A percentile compares a stretch with the other conserved stretches of the same genome.
Conservation (phyloP, 2,888 invertebrate species). For the Fabriciana adippe region DNA sequence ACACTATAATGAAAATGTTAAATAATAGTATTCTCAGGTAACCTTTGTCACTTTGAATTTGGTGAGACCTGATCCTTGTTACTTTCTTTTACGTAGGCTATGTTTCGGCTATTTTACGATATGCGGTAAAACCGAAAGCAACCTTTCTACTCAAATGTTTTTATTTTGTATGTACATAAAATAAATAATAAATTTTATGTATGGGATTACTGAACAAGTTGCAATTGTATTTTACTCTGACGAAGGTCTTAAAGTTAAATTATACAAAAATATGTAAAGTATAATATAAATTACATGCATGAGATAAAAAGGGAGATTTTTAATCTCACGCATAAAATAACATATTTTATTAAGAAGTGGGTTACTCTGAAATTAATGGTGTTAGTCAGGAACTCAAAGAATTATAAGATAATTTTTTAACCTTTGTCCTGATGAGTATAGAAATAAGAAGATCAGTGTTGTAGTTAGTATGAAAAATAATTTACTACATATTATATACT, state of each 20-base stretch:
- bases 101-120: slow-evolving; percentile 60
- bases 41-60: slow-evolving; percentile 64
- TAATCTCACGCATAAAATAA: no score
- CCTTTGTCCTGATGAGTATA: no score
- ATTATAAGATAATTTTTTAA: no score
- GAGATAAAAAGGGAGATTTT: no score
- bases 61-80: slow-evolving; percentile 54
- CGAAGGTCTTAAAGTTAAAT: slow-evolving; percentile 45
- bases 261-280: no score
- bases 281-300: no score
- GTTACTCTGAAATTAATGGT: no score
- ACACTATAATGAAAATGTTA: slow-evolving; percentile 21
- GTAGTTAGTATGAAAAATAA: no score
- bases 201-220: slow-evolving; percentile 36
- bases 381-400: no score
- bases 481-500: no score
- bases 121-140: slow-evolving; percentile 47
- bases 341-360: no score
- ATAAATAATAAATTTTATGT: slow-evolving; percentile 41
- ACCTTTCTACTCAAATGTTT: slow-evolving; percentile 44
- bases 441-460: no score
- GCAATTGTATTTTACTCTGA: slow-evolving; percentile 26
- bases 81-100: slow-evolving; percentile 59
- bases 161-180: slow-evolving; percentile 39
- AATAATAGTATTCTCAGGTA: slow-evolving; percentile 26